Conservation (phyloP, 2,888 invertebrate species). For the Rhimphoctona megacephalus region DNA sequence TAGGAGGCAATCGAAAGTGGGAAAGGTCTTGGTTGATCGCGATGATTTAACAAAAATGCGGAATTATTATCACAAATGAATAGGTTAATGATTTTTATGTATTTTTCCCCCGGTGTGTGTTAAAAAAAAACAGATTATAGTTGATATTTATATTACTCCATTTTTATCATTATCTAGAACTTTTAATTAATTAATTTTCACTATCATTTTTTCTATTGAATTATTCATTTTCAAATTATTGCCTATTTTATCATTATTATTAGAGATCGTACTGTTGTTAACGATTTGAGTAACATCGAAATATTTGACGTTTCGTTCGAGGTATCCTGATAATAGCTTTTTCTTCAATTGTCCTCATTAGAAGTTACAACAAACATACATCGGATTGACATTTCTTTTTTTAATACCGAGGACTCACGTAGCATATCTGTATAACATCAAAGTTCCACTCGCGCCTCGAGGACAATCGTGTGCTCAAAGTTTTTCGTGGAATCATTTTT, state of each 20-base stretch:
- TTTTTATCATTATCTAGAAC: too few relatives aligned
- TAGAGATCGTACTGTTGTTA: too few relatives aligned
- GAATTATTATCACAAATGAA: neutral
- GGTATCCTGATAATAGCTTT: neutral
- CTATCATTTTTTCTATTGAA: too few relatives aligned
- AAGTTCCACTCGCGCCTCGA: neutral
- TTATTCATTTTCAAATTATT: too few relatives aligned
- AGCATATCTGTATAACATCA: neutral
- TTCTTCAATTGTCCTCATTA: neutral
- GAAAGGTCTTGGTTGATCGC: slow-evolving; percentile 62
- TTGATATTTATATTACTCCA: too few relatives aligned
- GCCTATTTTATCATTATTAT: too few relatives aligned
- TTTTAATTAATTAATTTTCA: too few relatives aligned
- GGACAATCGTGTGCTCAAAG: slow-evolving; percentile 28
- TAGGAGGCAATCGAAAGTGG: slow-evolving; percentile 60
- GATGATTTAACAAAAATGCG: slow-evolving; percentile 8
- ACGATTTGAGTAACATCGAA: too few relatives aligned
- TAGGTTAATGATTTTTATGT: neutral
- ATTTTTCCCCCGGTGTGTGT: too few relatives aligned
- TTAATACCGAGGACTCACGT: neutral
- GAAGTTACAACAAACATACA: neutral
- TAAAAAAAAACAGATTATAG: too few relatives aligned
- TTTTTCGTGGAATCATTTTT: slow-evolving; percentile 35
- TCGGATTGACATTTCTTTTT: neutral
- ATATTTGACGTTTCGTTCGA: neutral